Evolutionary conservation across 2,888 invertebrate species (phyloP).

Genomic region (Aricia artaxerxes): DNA sequence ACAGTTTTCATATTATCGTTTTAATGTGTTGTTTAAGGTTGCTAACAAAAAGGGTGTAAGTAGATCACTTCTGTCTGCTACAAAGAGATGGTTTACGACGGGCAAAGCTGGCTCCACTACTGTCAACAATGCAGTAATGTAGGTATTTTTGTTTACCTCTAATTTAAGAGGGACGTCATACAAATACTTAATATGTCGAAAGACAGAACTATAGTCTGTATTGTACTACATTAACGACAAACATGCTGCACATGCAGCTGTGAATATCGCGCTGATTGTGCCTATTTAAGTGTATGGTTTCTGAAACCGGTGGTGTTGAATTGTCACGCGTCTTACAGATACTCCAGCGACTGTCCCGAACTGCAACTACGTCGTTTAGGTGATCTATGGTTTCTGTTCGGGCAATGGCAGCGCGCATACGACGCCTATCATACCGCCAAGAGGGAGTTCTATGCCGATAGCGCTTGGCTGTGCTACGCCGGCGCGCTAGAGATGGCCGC

Average conservation of each 20-base stretch:
- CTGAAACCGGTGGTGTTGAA: background rate
- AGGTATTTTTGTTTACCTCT: slow-evolving; percentile 53
- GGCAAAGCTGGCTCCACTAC: slow-evolving; percentile 90
- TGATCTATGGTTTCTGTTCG: slow-evolving; percentile 97
- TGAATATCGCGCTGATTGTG: too few species aligned
- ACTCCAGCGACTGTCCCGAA: slow-evolving; percentile 92
- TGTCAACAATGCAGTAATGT: slow-evolving; percentile 91
- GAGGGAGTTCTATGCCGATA: slow-evolving; percentile 97
- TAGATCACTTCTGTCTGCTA: slow-evolving; percentile 94
- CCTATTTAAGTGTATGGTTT: too few species aligned
- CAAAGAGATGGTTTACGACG: slow-evolving; percentile 96
- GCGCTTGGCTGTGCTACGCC: slow-evolving; percentile 98
- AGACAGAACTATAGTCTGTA: too few species aligned
- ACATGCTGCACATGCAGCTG: too few species aligned
- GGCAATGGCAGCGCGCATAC: slow-evolving; percentile 94
- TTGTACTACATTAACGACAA: too few species aligned
- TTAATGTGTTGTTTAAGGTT: slow-evolving; percentile 67
- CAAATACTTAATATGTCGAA: too few species aligned
- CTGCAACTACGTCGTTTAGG: slow-evolving; percentile 95
- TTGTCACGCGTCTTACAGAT: slow-evolving; percentile 72
- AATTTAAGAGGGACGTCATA: background rate
- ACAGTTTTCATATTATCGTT: too few species aligned
- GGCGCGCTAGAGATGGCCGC: slow-evolving; percentile 98
- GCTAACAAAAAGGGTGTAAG: slow-evolving; percentile 95
- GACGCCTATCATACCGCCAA: slow-evolving; percentile 98